These are phyloP conservation scores for Macrochelys suwanniensis DNA, from an alignment of 2,797 vertebrate species.

Conservation along the genomic window DNA sequence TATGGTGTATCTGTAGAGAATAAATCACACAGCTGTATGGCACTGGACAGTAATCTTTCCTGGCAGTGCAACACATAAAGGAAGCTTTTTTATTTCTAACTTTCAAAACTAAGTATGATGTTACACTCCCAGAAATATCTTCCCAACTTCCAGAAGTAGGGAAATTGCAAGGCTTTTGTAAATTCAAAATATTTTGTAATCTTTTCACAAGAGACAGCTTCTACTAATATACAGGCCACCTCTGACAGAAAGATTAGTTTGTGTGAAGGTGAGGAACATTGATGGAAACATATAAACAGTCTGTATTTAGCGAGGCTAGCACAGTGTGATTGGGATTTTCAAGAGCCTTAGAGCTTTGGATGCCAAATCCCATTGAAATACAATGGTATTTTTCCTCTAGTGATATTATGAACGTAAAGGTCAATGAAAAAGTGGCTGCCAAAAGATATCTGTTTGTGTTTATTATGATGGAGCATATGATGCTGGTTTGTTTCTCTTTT, in stretches of 20 bases:
- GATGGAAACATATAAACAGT: not conserved
- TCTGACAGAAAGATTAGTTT: not conserved
- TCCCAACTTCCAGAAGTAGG: not conserved
- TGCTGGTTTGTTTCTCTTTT: not conserved
- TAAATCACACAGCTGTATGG: slow-evolving; percentile 41
- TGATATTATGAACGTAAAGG: slow-evolving; percentile 5
- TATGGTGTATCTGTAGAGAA: slow-evolving; percentile 39
- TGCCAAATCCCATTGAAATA: not conserved
- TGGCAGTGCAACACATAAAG: slow-evolving; percentile 28
- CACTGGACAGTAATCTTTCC: slow-evolving; percentile 48
- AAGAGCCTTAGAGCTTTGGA: not conserved
- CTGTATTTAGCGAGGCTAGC: not conserved
- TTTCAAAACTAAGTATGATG: not conserved
- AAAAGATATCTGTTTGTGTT: not conserved
- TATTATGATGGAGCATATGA: not conserved
- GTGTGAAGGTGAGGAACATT: not conserved
- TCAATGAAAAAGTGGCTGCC: not conserved
- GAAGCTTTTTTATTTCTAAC: not conserved
- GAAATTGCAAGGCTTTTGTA: not conserved
- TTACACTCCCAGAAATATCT: not conserved
- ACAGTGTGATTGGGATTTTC: not conserved
- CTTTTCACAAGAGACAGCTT: not conserved
- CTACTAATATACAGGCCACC: not conserved
- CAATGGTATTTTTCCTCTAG: not conserved
- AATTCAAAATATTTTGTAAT: not conserved